These are phyloP conservation scores for Rhombomys opimus DNA, from an alignment of 2,113 vertebrate genomes.

Conservation along the genomic window DNA sequence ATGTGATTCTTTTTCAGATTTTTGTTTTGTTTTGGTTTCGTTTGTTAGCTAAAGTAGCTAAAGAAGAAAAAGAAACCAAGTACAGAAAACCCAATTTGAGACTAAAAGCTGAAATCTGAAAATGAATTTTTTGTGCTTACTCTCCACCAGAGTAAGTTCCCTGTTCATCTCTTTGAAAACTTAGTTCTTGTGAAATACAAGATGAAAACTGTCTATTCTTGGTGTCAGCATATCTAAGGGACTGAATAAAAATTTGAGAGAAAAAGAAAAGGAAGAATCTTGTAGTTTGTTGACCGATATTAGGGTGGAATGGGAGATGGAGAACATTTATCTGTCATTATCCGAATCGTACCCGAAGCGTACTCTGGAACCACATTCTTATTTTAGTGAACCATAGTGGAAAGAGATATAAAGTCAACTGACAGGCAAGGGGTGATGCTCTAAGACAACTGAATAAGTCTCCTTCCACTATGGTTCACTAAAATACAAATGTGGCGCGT, in stretches of 20 bases:
- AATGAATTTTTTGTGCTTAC: background rate
- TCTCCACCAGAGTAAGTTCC: background rate
- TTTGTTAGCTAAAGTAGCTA: background rate
- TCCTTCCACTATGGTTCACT: too few species aligned
- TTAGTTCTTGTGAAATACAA: background rate
- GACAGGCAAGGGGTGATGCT: background rate
- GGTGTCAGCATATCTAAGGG: background rate
- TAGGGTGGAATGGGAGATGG: background rate
- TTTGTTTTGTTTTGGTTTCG: too few species aligned
- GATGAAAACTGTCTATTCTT: background rate
- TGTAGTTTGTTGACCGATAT: background rate
- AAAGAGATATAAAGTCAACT: background rate
- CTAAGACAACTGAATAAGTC: background rate
- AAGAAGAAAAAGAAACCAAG: background rate
- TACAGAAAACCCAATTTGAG: background rate
- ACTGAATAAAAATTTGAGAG: background rate
- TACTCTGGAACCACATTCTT: background rate
- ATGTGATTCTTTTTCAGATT: background rate
- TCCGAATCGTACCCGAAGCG: background rate
- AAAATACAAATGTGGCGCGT: too few species aligned
- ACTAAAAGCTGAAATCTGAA: rapidly evolving
- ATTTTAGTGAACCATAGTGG: background rate
- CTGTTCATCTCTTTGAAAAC: background rate
- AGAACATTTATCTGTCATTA: too few species aligned
- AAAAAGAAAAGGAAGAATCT: background rate